Conservation (phyloP, 2,113 vertebrate species). For the Ammospiza caudacuta region DNA sequence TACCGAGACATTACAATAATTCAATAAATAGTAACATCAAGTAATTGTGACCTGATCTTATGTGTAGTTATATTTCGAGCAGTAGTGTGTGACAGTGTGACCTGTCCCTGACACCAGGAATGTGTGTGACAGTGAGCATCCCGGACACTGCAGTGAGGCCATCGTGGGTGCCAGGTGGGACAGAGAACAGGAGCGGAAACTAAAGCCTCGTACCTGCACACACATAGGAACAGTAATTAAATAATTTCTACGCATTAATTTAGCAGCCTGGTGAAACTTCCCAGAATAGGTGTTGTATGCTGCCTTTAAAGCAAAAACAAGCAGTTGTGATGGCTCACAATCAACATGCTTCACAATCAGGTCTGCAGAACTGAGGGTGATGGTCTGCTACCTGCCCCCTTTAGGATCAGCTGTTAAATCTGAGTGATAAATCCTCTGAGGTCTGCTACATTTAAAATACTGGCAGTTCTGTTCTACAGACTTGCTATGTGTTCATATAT, state of each 20-base stretch:
- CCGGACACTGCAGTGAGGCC: background rate
- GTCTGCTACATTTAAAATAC: background rate
- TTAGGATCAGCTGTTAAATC: background rate
- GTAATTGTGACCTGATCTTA: background rate
- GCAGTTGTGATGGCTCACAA: background rate
- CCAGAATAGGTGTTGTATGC: background rate
- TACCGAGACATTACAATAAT: background rate
- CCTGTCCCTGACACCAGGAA: background rate
- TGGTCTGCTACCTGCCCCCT: background rate
- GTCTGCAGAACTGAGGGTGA: background rate
- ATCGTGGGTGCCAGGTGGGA: fast-evolving
- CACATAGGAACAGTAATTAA: background rate
- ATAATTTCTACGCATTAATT: background rate
- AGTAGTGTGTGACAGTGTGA: background rate
- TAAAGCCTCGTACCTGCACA: background rate
- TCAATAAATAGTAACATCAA: background rate
- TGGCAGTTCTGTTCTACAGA: background rate
- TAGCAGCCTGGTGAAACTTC: background rate
- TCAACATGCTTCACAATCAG: background rate
- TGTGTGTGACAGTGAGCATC: background rate
- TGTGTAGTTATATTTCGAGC: background rate
- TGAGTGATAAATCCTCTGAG: background rate
- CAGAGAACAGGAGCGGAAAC: background rate
- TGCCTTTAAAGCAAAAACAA: background rate
- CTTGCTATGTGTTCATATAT: background rate